Evolutionary conservation across 2,113 vertebrate genomes (phyloP).

Genomic region (Pantherophis guttatus): DNA sequence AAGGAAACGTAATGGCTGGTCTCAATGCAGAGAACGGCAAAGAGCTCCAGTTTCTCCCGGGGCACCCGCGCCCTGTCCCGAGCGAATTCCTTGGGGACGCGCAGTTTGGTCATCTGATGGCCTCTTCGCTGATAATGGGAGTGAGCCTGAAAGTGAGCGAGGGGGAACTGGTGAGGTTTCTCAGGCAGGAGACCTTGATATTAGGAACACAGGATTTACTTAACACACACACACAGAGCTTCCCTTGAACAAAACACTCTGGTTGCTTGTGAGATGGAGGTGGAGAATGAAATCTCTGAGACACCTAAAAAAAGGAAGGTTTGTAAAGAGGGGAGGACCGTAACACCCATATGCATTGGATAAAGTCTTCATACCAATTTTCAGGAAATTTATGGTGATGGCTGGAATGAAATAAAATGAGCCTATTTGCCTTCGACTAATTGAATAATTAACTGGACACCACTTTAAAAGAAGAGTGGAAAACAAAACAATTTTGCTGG

Average conservation of each 20-base stretch:
- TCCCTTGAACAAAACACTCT: background rate
- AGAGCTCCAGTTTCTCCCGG: slow-evolving; percentile 82
- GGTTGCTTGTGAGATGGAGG: background rate
- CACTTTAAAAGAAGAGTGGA: no score
- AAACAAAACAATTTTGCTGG: no score
- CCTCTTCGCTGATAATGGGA: slow-evolving; percentile 65
- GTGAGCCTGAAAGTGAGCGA: slow-evolving; percentile 73
- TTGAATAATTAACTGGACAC: no score
- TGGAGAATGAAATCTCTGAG: background rate
- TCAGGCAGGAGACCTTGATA: background rate
- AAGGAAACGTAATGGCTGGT: slow-evolving; percentile 91
- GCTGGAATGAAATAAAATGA: no score
- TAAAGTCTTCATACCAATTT: background rate
- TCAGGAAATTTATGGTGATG: background rate
- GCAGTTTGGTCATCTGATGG: slow-evolving; percentile 59
- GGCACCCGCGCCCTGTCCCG: slow-evolving; percentile 42
- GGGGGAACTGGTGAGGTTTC: rapidly evolving
- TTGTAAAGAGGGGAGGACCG: no score
- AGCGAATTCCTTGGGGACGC: slow-evolving; percentile 66
- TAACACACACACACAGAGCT: background rate
- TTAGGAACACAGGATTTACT: no score
- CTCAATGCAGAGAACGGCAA: slow-evolving; percentile 88
- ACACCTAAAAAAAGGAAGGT: background rate
- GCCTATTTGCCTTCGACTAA: no score
- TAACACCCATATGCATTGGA: no score